Conservation (phyloP, 2,113 vertebrate genomes). For the Ovis aries region DNA sequence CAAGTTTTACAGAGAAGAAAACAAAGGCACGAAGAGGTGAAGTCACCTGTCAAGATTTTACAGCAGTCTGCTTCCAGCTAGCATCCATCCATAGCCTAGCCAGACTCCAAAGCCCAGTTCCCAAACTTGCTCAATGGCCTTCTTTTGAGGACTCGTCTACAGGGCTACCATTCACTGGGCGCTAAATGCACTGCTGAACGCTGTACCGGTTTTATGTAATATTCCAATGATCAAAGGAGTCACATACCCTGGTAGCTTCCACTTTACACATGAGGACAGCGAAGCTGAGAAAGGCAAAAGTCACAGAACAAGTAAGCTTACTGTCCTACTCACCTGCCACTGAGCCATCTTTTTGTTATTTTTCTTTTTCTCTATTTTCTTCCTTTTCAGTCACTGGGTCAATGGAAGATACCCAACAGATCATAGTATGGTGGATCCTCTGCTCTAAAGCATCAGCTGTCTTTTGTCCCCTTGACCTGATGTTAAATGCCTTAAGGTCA, state of each 20-base stretch:
- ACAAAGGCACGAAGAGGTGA: neutral
- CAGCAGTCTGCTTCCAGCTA: neutral
- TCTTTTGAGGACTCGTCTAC: neutral
- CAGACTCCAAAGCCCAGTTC: neutral
- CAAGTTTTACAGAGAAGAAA: slow-evolving; percentile 34
- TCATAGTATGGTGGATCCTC: neutral
- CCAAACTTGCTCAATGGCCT: neutral
- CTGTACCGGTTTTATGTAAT: neutral
- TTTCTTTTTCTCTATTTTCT: neutral
- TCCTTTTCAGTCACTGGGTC: neutral
- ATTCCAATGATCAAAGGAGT: neutral
- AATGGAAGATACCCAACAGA: neutral
- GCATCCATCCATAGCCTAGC: neutral
- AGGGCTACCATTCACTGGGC: neutral
- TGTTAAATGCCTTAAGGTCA: neutral
- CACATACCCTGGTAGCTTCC: neutral
- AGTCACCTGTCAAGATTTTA: neutral
- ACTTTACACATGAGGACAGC: neutral
- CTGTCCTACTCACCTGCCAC: neutral
- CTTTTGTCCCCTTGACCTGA: neutral
- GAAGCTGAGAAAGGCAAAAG: neutral
- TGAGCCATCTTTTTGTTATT: neutral
- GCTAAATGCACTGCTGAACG: neutral
- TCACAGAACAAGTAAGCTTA: slow-evolving; percentile 2
- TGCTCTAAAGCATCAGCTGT: neutral